Base-by-base conservation (phyloP, 1,140 invertebrate species). In the Ceratina calcarata region DNA sequence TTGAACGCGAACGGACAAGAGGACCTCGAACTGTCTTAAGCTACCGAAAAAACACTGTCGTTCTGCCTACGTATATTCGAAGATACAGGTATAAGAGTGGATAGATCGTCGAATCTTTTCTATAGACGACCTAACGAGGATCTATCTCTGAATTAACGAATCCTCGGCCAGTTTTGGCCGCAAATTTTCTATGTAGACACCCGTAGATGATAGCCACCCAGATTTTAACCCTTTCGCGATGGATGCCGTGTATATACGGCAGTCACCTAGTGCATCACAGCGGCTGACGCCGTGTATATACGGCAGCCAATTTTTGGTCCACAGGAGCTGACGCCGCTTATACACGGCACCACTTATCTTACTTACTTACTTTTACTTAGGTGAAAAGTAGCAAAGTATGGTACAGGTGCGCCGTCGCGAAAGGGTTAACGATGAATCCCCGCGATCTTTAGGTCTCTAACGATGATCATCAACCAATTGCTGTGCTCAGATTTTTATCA, bases 121-220 rank as follows among this genome's bases (percentile, higher is more conserved):
- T 82, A 82, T 55, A 18, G 49, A 53, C n/a, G 45, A 78, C 45
- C 45, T 6, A 71, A 4, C 4, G 53, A 45, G 49, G 68, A 58
- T 64, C 12, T 65, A 71, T 27, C 37, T 60, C 15, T 37, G 22
- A 2, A 15, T 13, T 16, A 57, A 20, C 51, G 61, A 53, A 57
- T 65, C 27, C 37, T 58, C 15, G 45, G 60, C 49, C 55, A 71
- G 20, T 83, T n/a, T 82, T 49, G 57, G 71, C 57, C 27, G 6
- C 55, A 58, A 3, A 4, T 83, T 83, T 79, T 83, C 78, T 79
- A 84, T 49, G 3, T 79, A 79, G 65, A 64, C 22, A 24, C 49
- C 62, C 64, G 18, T 69, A 57, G 51, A 69, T n/a, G 18, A 16
- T 73, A 58, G 24, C 7, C 18, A 7, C 2, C 24, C 24, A 69